phyloP scores from a whole-genome alignment of 2,888 invertebrate species.

The Liodrosophila aerea region DNA sequence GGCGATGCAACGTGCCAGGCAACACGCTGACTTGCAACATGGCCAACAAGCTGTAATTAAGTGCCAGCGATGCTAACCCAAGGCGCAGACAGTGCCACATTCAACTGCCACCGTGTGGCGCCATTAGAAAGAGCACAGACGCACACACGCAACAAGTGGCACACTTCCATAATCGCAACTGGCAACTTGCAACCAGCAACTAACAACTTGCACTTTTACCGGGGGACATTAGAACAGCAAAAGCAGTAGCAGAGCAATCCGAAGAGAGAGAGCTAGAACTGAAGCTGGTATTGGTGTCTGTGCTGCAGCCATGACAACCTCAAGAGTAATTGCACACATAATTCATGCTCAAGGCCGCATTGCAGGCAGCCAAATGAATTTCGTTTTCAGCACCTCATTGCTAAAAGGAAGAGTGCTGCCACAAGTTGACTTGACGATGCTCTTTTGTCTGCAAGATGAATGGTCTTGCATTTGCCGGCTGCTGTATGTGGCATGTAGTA shows the following conservation, averaged over 20 bases:
- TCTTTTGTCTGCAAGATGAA: conserved; percentile 74
- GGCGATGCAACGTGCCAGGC: conserved; percentile 37
- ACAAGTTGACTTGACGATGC: conserved; percentile 20
- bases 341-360: conserved; percentile 76
- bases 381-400: conserved; percentile 72
- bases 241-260: conserved; percentile 15
- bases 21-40: conserved; percentile 75
- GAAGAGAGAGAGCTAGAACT: neutral
- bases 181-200: conserved; percentile 58
- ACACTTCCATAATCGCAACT: conserved; percentile 65
- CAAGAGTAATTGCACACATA: conserved; percentile 77
- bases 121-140: conserved; percentile 60
- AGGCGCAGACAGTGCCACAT: neutral
- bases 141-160: conserved; percentile 56
- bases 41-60: conserved; percentile 71
- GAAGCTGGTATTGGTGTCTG: conserved; percentile 18
- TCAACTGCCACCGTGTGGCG: conserved; percentile 27
- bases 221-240: conserved; percentile 49
- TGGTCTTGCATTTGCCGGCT: conserved; percentile 51
- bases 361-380: conserved; percentile 66
- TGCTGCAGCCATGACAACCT: conserved; percentile 51
- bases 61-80: conserved; percentile 29
- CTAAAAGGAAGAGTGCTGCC: conserved; percentile 1
- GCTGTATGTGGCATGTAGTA: conserved; percentile 46
- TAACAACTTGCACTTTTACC: conserved; percentile 67